phyloP scores from a whole-genome alignment of 2,888 invertebrate species.

The Acanthoscelides obtectus region DNA sequence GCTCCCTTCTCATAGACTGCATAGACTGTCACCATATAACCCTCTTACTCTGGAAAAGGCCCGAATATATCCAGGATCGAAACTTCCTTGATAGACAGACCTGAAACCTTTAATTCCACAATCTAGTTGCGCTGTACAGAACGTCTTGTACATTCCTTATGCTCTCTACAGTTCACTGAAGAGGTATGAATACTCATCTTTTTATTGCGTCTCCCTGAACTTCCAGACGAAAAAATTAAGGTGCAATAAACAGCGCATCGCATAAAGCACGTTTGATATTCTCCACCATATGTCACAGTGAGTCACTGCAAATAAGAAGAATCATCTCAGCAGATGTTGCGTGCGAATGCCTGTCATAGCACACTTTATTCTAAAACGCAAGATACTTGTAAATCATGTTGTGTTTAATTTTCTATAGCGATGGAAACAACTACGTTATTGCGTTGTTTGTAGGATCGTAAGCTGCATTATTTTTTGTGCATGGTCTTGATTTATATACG shows the following conservation, averaged over 20 bases:
- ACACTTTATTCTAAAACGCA: background rate
- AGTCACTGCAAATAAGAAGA: background rate
- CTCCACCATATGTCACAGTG: background rate
- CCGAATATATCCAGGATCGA: too few species aligned
- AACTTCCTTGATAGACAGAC: too few species aligned
- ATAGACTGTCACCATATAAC: too few species aligned
- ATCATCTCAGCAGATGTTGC: background rate
- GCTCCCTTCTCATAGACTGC: too few species aligned
- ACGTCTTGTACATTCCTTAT: too few species aligned
- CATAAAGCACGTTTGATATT: background rate
- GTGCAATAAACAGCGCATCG: background rate
- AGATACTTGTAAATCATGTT: background rate
- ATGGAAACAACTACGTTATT: background rate
- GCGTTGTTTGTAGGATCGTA: background rate
- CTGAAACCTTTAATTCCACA: too few species aligned
- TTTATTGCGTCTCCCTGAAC: too few species aligned
- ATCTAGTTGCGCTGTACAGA: too few species aligned
- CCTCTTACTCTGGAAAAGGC: too few species aligned
- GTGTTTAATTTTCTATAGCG: background rate
- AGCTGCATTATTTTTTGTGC: background rate
- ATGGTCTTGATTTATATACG: too few species aligned
- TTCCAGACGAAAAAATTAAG: background rate
- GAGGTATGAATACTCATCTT: too few species aligned
- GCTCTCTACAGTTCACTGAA: too few species aligned
- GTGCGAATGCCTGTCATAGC: background rate